These are phyloP conservation scores for Parnassius smintheus DNA, from an alignment of 2,888 invertebrate species.

Conservation along the genomic window DNA sequence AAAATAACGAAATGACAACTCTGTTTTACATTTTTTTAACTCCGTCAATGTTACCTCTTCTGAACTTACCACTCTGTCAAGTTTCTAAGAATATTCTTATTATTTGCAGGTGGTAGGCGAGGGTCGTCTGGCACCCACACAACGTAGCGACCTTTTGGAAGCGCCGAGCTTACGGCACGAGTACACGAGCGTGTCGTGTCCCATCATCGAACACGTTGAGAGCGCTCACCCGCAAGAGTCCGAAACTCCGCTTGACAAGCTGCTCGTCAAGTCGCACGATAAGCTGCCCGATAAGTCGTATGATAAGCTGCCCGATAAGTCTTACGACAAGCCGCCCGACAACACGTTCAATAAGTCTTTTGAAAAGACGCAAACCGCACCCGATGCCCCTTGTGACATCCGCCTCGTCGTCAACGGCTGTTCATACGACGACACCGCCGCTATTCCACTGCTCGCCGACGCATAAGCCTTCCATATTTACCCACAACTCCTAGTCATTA, in stretches of 20 bases:
- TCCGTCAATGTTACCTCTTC: too few relatives aligned
- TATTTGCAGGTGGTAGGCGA: slow-evolving; percentile 78
- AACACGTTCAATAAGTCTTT: neutral
- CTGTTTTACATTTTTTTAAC: too few relatives aligned
- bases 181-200: slow-evolving; percentile 85
- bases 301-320: too few relatives aligned
- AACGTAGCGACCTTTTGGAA: slow-evolving; percentile 71
- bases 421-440: slow-evolving; percentile 59
- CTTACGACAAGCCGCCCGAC: too few relatives aligned
- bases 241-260: slow-evolving; percentile 32
- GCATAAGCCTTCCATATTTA: slow-evolving; percentile 37
- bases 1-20: too few relatives aligned
- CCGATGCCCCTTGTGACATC: slow-evolving; percentile 50
- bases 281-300: too few relatives aligned
- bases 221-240: slow-evolving; percentile 22
- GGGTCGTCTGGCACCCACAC: slow-evolving; percentile 75
- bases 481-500: slow-evolving; percentile 48
- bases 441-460: slow-evolving; percentile 66
- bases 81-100: neutral
- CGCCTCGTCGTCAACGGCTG: slow-evolving; percentile 68
- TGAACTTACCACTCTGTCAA: too few relatives aligned
- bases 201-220: slow-evolving; percentile 83
- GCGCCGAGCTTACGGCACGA: slow-evolving; percentile 74
- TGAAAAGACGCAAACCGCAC: neutral
- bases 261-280: slow-evolving; percentile 29